Evolutionary conservation across 2,888 invertebrate species (phyloP), one percentile per base, ranked within the genome.

Genomic region (Drosophila melanosoma): DNA sequence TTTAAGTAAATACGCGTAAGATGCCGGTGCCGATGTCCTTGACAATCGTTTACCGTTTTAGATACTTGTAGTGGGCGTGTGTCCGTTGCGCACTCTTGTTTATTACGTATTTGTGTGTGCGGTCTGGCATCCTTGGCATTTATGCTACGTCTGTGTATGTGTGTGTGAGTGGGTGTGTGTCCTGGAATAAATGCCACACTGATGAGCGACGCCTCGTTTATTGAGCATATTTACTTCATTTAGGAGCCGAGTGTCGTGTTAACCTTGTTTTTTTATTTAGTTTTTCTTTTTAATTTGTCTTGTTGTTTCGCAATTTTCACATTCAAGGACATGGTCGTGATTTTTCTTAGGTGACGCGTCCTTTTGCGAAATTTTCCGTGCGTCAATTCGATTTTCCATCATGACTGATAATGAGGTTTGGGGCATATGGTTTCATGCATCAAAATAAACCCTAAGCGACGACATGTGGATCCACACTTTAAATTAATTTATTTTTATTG

Each of bases 21-120:
- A 77, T 57, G 51, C 82, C 89, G 83, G 76, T 74, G 77, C 86
- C 83, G 70, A 83, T 82, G 90, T 90, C 87, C 88, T 89, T 87
- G 90, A 88, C 76, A 88, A 69, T 73, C 79, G 66, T 71, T 76
- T 77, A 67, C 72, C 58, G 36, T 53, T 59, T 53, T 52, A 51
- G 52, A 62, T 42, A 49, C 74, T 58, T 60, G 56, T 70, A 70
- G 63, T 74, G 69, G 63, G 56, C 60, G 59, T 58, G 49, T 33
- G 65, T 29, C 23, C 45, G 54, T 65, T 26, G 58, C 36, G 62
- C 63, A 51, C 6, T 35, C 33, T 35, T 53, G 53, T 23, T 7
- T 54, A 15, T 26, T 49, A 10, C 11, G 58, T 49, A 56, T 26
- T 62, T 54, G 35, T 51, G 49, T 15, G 60, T 42, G 48, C 23